A percentile compares a stretch with the other conserved stretches of the same genome.
phyloP scores from a whole-genome alignment of 1,140 invertebrate genomes.

The Chelonus insularis region DNA sequence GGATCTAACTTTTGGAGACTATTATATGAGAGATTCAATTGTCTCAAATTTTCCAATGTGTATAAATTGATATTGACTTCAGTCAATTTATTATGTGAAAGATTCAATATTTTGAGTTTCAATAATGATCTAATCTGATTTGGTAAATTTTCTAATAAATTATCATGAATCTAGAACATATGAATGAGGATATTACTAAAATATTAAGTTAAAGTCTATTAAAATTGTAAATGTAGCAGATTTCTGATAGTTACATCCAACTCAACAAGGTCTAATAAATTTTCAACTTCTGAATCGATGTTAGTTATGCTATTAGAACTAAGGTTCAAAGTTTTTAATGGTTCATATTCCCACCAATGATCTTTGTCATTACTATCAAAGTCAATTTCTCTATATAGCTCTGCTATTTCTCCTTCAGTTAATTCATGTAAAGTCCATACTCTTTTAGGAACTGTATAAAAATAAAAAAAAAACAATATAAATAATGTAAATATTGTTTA shows the following conservation, averaged over 20 bases:
- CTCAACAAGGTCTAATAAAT: slow-evolving; percentile 71
- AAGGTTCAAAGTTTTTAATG: slow-evolving; percentile 76
- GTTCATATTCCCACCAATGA: slow-evolving; percentile 85
- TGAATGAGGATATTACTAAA: too few relatives aligned
- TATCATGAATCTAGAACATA: slow-evolving; percentile 72
- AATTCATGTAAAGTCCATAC: slow-evolving; percentile 82
- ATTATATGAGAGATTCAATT: slow-evolving; percentile 73
- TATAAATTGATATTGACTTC: slow-evolving; percentile 68
- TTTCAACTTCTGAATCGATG: slow-evolving; percentile 71
- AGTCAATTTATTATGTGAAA: slow-evolving; percentile 77
- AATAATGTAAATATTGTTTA: neutral
- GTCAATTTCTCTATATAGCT: slow-evolving; percentile 67
- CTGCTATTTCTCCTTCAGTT: slow-evolving; percentile 64
- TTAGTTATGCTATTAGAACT: slow-evolving; percentile 75
- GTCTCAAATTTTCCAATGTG: slow-evolving; percentile 68
- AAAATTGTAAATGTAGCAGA: neutral
- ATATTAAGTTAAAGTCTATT: neutral
- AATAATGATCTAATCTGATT: slow-evolving; percentile 75
- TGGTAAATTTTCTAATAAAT: slow-evolving; percentile 72
- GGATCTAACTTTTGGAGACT: slow-evolving; percentile 63
- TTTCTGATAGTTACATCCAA: slow-evolving; percentile 71
- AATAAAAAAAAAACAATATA: slow-evolving; percentile 20
- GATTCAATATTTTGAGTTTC: slow-evolving; percentile 74
- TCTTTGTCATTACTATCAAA: slow-evolving; percentile 68
- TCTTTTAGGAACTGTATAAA: slow-evolving; percentile 77